Base-by-base conservation (phyloP, 2,888 invertebrate species). In the Pherbina coryleti region DNA sequence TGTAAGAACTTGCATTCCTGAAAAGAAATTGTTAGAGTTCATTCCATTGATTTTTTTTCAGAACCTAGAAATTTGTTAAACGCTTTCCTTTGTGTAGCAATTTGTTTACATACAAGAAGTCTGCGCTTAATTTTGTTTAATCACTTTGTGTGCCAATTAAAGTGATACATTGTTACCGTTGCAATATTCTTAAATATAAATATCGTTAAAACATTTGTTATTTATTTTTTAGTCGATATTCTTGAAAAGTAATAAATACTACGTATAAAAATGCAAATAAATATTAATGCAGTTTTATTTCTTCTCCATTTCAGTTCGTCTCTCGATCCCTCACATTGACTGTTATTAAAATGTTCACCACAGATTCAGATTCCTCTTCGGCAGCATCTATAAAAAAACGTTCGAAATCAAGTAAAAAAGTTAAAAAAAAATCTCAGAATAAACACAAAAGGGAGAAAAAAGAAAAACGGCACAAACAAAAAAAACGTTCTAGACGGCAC, bases 391-490 rank as follows among this genome's bases (percentile, higher is more conserved):
- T 44, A 3, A 44, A 44, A 44, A 82, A 75, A 0, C 77, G 80
- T 34, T 82, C 80, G 11, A 85, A 84, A 79, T 79, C 62, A 78
- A 71, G 64, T 14, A 83, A 86, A 80, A 79, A 84, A 81, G 8
- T 69, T 64, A 71, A 81, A 70, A 70, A 82, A 80, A 80, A 81
- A 79, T 37, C 75, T 3, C 73, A 84, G 79, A 81, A 85, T 82
- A 81, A 87, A 79, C 75, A 78, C 0, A 84, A 83, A 70, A 82
- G 81, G 34, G 83, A 84, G 19, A 87, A 88, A 71, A 84, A 84
- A 0, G 89, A 87, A 22, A 85, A 86, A 5, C 85, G 84, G 5
- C 84, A 82, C 74, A 86, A 87, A 64, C 81, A 85, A 7, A 86
- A 84, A 34, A 87, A 86, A 34, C 83, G 80, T 7, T 79, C 79